Percentiles rank a stretch among this genome's conserved stretches.
These are phyloP conservation scores for Octonoba sinensis DNA, from an alignment of 2,888 invertebrate genomes.

Conservation along the genomic window DNA sequence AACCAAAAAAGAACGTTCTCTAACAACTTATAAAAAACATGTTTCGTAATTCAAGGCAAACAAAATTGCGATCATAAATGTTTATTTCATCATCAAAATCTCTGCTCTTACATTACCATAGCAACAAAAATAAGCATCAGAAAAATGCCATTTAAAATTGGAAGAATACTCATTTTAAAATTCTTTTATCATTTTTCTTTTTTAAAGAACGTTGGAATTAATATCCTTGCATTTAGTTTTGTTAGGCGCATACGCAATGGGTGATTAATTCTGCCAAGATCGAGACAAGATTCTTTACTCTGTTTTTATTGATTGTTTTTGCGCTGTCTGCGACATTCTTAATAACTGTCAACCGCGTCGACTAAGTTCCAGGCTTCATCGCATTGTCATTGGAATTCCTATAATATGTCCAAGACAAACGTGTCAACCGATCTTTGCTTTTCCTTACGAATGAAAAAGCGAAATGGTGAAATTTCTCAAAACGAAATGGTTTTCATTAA, in stretches of 20 bases:
- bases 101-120: conserved; percentile 1
- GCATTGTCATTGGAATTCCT: conserved; percentile 16
- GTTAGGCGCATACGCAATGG: conserved; percentile 8
- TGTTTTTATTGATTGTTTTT: background rate
- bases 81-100: too few relatives aligned
- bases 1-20: too few relatives aligned
- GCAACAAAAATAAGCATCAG: conserved; percentile 19
- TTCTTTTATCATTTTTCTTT: conserved; percentile 25
- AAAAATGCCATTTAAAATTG: conserved; percentile 38
- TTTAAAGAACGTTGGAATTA: conserved; percentile 22
- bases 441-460: too few relatives aligned
- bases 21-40: too few relatives aligned
- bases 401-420: conserved; percentile 17
- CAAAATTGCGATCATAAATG: too few relatives aligned
- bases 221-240: conserved; percentile 9
- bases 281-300: conserved; percentile 2
- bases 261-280: conserved; percentile 35
- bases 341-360: conserved; percentile 41
- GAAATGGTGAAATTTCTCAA: too few relatives aligned
- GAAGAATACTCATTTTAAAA: conserved; percentile 28
- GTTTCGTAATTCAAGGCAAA: too few relatives aligned
- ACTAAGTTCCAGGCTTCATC: too few relatives aligned
- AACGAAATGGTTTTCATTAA: too few relatives aligned
- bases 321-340: conserved; percentile 27
- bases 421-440: background rate